phyloP scores from a whole-genome alignment of 2,113 vertebrate species.

The Campylomormyrus numenius region DNA sequence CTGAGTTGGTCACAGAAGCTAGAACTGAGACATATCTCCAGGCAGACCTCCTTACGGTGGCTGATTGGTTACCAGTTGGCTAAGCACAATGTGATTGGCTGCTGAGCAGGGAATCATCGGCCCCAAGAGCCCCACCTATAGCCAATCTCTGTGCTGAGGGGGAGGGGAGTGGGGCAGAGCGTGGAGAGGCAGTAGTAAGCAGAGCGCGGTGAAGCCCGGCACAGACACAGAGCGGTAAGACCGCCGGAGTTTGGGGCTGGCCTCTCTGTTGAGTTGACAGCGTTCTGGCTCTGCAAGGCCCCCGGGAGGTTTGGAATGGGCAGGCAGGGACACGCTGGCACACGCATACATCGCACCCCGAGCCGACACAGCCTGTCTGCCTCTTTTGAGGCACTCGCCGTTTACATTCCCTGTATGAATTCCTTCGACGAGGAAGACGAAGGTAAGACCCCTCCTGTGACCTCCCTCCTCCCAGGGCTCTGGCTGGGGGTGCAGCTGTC shows the following conservation, averaged over 20 bases:
- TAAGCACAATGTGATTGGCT: not conserved
- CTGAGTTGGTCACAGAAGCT: not conserved
- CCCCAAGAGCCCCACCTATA: constrained; percentile 14
- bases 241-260: not conserved
- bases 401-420: constrained; percentile 76
- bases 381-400: constrained; percentile 71
- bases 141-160: constrained; percentile 3
- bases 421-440: constrained; percentile 60
- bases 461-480: not conserved
- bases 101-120: not conserved
- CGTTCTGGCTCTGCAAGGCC: constrained; percentile 24
- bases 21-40: constrained; percentile 23
- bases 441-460: constrained; percentile 35
- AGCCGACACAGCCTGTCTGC: constrained; percentile 73
- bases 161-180: constrained; percentile 2
- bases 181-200: constrained; percentile 6
- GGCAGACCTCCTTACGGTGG: constrained; percentile 30
- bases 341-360: constrained; percentile 65
- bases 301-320: constrained; percentile 55
- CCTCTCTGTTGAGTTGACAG: constrained; percentile 32
- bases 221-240: not conserved
- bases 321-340: constrained; percentile 54
- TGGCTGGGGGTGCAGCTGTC: not conserved
- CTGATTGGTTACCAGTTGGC: constrained; percentile 33
- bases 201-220: not conserved